These are phyloP conservation scores for Neoarius graeffei DNA, from an alignment of 2,113 vertebrate species.

Conservation along the genomic window DNA sequence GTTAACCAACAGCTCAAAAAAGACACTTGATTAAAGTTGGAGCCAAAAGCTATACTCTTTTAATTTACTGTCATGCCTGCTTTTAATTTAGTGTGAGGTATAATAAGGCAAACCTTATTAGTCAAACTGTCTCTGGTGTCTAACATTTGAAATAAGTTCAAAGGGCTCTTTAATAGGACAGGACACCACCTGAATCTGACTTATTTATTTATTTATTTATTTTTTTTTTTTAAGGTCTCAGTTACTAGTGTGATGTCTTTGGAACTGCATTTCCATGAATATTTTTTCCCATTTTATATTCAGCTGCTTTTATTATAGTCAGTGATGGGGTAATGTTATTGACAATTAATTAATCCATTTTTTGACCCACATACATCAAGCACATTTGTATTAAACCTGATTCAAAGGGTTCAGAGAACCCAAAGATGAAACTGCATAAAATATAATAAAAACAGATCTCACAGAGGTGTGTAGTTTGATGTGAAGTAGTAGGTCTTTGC, in stretches of 20 bases:
- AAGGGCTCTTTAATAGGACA: neutral
- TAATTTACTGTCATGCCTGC: neutral
- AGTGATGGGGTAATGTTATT: neutral
- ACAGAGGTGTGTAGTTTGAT: no score
- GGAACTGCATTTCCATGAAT: neutral
- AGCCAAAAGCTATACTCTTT: neutral
- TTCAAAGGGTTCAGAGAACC: neutral
- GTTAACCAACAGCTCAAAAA: neutral
- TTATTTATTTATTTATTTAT: no score
- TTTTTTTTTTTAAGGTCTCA: neutral
- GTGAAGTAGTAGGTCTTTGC: no score
- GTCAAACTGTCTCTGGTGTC: neutral
- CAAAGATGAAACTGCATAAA: no score
- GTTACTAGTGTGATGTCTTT: neutral
- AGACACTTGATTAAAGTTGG: neutral
- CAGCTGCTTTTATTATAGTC: neutral
- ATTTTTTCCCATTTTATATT: neutral
- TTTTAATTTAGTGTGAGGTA: neutral
- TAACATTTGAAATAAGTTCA: neutral
- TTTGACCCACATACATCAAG: neutral
- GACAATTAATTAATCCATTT: neutral
- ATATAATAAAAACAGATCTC: no score
- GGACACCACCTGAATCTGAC: neutral
- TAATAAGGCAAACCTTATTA: neutral
- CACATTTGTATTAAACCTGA: neutral